Conservation (phyloP, 1,140 invertebrate genomes). For the Drosophila mayri region DNA sequence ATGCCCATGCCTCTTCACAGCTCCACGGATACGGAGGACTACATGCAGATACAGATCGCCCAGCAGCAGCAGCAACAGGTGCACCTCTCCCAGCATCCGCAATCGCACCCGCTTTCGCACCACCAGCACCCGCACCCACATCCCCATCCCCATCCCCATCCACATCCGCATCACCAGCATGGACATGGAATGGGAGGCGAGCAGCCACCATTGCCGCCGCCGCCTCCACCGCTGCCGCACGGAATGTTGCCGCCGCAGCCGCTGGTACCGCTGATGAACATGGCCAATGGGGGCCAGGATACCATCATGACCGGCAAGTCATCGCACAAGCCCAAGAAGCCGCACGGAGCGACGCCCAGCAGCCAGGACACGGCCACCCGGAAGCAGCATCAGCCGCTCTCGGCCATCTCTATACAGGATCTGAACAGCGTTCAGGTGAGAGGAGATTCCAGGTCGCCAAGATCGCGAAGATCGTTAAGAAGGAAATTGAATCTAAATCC, state of each 20-base stretch:
- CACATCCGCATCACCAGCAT: conserved; percentile 50
- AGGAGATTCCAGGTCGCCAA: neutral
- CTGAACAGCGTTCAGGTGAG: conserved; percentile 90
- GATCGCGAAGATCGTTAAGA: neutral
- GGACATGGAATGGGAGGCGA: conserved; percentile 52
- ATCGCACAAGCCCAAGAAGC: conserved; percentile 67
- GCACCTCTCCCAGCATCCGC: conserved; percentile 58
- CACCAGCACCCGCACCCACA: conserved; percentile 51
- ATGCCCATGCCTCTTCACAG: conserved; percentile 35
- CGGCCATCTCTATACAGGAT: conserved; percentile 94
- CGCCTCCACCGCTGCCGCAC: conserved; percentile 86
- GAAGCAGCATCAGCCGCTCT: conserved; percentile 89
- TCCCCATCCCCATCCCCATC: conserved; percentile 15
- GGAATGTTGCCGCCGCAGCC: conserved; percentile 84
- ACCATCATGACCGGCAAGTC: conserved; percentile 49
- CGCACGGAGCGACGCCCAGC: conserved; percentile 85
- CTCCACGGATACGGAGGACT: conserved; percentile 84
- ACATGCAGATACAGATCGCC: conserved; percentile 83
- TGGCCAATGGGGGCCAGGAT: conserved; percentile 44
- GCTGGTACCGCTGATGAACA: conserved; percentile 50
- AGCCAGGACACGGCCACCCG: conserved; percentile 84
- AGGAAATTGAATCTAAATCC: neutral
- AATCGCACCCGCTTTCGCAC: conserved; percentile 83
- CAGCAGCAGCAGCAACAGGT: conserved; percentile 70
- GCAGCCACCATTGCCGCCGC: conserved; percentile 84